Base-by-base conservation (phyloP, 2,888 invertebrate genomes). In the Acanthopleura granulata region DNA sequence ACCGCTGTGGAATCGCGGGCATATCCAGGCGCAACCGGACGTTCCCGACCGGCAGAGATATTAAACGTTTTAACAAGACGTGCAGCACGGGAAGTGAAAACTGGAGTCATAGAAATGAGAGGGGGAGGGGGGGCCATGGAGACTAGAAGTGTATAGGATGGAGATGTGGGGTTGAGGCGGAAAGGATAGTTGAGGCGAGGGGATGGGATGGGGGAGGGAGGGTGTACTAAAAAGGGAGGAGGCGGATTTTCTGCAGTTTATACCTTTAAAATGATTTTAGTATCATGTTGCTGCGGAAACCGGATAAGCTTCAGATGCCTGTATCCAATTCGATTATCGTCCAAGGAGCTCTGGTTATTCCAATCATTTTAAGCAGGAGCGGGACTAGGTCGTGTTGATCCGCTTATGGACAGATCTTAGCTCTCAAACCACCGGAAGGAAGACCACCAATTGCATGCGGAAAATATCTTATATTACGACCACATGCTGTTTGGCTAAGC, bases 281-380 rank as follows among this genome's bases (percentile, higher is more conserved):
- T 66, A 66, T 66, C 66, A 27, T 22, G 66, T 66, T 66, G 66
- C 66, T 27, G 6, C 22, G 66, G 66, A 27, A 66, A 66, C 66
- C 66, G 27, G 66, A 66, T 66, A 22, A 66, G 25, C 1, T 6
- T 16, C 66, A 16, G 16, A 22, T 66, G 66, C 18, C 25, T 27
- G 66, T 66, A 27, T 66, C 22, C 22, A 66, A 66, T 66, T 27
- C 25, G 66, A 66, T 66, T 66, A 66, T 27, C 25, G 16, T 27
- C 57, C 57, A 57, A 57, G n/a, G 22, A 57, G n/a, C 22, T 66
- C 25, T 66, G 27, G 22, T 66, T 66, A 66, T 66, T 25, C 15
- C 22, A 15, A 27, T 15, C 15, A 27, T 66, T 66, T 66, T 66
- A 66, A 25, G 18, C 18, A 22, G 57, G 6, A 57, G 3, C 57